Base-by-base conservation (phyloP, 2,797 vertebrate species). In the Mycteria americana region DNA sequence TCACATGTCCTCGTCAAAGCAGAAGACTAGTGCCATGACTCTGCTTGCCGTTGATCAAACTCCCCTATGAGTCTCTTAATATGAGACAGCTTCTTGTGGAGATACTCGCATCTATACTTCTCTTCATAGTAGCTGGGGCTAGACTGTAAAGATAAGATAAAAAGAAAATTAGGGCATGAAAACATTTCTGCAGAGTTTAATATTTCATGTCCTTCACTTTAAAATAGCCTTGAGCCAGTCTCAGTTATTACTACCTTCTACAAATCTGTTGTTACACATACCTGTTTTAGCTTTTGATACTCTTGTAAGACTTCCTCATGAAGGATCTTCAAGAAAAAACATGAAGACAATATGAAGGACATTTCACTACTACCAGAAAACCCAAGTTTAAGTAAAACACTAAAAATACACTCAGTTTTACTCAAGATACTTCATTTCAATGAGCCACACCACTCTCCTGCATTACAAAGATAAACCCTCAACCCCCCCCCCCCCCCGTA, bases 11-110 rank as follows among this genome's bases (percentile, higher is more conserved):
- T 75, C 94, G 88, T 90, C 67, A 41, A 90, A 96, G 93, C 89
- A 95, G 95, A 96, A 82, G 63, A 92, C 97, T 98, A 98, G 96
- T 98, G 98, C 98, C 98, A 98, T 43, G 97, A 95, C 96, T 98
- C 98, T 80, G 98, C 98, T 96, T 98, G 98, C 94, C 96, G 98
- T 97, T 99, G 98, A 98, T 99, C 99, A 93, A 99, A 99, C 96
- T 99, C 99, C 85, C 97, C 98, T 97, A 99, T 99, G 28, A 99
- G 98, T 92, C 98, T 98, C 97, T 99, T 99, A 97, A 99, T 99
- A 96, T 99, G 99, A 95, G 98, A 98, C 98, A 99, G 97, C 98
- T 99, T 99, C 97, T 98, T 99, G 98, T 99, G 99, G 97, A 99
- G 98, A 96, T 99, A 99, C 94, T 99, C 98, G 74, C 98, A 99